phyloP scores from a whole-genome alignment of 1,140 invertebrate genomes.

The Heliconius nattereri region DNA sequence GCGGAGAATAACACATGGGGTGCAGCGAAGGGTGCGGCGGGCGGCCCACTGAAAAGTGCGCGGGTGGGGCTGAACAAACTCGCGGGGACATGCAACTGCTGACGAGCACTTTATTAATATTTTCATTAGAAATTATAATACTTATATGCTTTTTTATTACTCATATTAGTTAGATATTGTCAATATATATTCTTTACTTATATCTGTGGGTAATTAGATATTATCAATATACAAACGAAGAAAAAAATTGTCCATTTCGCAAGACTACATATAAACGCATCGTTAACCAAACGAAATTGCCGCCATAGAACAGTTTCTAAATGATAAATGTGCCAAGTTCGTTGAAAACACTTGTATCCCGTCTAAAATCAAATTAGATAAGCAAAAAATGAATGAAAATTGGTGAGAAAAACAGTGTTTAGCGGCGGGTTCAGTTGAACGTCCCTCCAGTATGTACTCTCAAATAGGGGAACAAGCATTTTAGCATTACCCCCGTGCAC shows the following conservation, averaged over 20 bases:
- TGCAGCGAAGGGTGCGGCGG: conserved; percentile 79
- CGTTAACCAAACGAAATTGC: neutral
- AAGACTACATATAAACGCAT: neutral
- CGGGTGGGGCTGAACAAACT: conserved; percentile 80
- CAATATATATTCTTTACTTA: neutral
- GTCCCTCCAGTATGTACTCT: conserved; percentile 79
- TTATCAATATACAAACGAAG: neutral
- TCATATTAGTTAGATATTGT: neutral
- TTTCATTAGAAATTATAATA: conserved; percentile 26
- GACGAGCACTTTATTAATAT: conserved; percentile 44
- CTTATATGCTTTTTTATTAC: neutral
- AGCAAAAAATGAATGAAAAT: conserved; percentile 59
- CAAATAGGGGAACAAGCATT: conserved; percentile 82
- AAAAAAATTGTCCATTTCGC: neutral
- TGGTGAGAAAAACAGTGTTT: conserved; percentile 58
- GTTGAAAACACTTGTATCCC: conserved; percentile 55
- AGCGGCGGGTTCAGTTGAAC: conserved; percentile 55
- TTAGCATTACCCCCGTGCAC: conserved; percentile 81
- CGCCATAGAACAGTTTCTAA: neutral
- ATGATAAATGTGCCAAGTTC: conserved; percentile 67
- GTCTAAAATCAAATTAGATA: conserved; percentile 65
- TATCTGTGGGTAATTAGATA: neutral
- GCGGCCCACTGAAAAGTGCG: conserved; percentile 79
- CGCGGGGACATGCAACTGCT: conserved; percentile 73
- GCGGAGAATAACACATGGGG: conserved; percentile 80